A percentile compares a stretch with the other conserved stretches of the same genome.
Conservation (phyloP, 2,888 invertebrate genomes). For the Phyllotreta cruciferae region DNA sequence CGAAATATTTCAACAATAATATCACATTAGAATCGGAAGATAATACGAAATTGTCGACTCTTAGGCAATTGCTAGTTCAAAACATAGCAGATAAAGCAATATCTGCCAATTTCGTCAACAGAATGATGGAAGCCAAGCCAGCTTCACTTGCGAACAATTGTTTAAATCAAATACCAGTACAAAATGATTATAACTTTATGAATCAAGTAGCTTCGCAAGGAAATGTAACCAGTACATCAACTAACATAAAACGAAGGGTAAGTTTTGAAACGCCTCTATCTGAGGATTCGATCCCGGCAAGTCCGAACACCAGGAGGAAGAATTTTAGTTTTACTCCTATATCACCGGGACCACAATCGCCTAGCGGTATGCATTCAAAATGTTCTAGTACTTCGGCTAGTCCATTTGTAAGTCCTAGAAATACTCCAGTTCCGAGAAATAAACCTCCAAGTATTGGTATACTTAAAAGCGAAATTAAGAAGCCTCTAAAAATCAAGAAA, state of each 20-base stretch:
- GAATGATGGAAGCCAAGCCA: constrained; percentile 19
- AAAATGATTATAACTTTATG: constrained; percentile 30
- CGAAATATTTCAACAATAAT: constrained; percentile 79
- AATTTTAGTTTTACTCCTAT: constrained; percentile 88
- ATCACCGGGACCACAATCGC: constrained; percentile 78
- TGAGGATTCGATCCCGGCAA: constrained; percentile 68
- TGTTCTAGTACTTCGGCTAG: constrained; percentile 75
- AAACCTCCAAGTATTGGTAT: constrained; percentile 64
- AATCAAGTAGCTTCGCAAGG: constrained; percentile 33
- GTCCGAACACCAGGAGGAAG: constrained; percentile 78
- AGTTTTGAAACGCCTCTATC: constrained; percentile 64
- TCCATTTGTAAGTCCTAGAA: constrained; percentile 82
- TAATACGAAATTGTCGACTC: constrained; percentile 71
- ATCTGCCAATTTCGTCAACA: constrained; percentile 29
- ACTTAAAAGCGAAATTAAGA: constrained; percentile 39
- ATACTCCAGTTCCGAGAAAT: constrained; percentile 72
- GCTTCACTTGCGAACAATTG: constrained; percentile 25
- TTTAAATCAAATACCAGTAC: constrained; percentile 30
- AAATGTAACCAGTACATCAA: constrained; percentile 29
- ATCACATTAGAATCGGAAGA: constrained; percentile 51
- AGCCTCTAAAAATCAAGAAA: constrained; percentile 51
- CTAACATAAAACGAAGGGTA: constrained; percentile 60
- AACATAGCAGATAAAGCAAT: constrained; percentile 47
- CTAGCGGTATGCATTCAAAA: constrained; percentile 64
- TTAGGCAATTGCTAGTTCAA: constrained; percentile 71